phyloP scores from a whole-genome alignment of 2,888 invertebrate genomes.

The Epistrophe grossulariae region DNA sequence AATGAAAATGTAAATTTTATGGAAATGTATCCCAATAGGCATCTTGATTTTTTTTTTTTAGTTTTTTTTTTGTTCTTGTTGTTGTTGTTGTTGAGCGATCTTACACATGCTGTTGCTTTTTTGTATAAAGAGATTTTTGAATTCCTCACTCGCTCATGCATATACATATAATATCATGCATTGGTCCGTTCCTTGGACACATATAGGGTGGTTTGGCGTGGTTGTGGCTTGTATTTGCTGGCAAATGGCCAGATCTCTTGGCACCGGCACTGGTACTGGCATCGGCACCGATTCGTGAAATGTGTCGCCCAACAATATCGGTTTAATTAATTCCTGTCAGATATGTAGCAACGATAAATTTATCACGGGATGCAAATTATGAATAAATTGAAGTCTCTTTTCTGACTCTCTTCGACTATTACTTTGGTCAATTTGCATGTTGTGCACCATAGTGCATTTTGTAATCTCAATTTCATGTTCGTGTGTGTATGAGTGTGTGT shows the following conservation, averaged over 20 bases:
- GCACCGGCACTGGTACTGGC: not conserved
- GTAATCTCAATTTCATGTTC: constrained; percentile 33
- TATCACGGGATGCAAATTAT: constrained; percentile 77
- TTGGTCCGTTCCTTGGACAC: constrained; percentile 6
- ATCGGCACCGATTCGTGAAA: constrained; percentile 70
- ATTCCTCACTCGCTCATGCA: constrained; percentile 55
- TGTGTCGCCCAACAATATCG: constrained; percentile 77
- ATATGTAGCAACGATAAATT: constrained; percentile 77
- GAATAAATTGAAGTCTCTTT: constrained; percentile 75
- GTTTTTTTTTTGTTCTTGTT: constrained; percentile 1
- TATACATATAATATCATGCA: constrained; percentile 37
- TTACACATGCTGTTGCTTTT: constrained; percentile 32
- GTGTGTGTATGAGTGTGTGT: constrained; percentile 18
- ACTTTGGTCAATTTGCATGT: constrained; percentile 71
- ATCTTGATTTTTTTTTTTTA: not conserved
- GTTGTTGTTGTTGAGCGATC: constrained; percentile 20
- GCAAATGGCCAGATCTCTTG: constrained; percentile 17
- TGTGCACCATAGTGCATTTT: constrained; percentile 35
- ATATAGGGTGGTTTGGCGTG: constrained; percentile 1
- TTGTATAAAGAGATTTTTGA: constrained; percentile 23
- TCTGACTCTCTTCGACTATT: constrained; percentile 4
- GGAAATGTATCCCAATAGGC: constrained; percentile 64
- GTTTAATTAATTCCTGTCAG: constrained; percentile 77
- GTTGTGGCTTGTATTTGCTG: not conserved
- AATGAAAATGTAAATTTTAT: constrained; percentile 76